These are phyloP conservation scores for Aelia acuminata DNA, from an alignment of 2,888 invertebrate genomes.

Conservation along the genomic window DNA sequence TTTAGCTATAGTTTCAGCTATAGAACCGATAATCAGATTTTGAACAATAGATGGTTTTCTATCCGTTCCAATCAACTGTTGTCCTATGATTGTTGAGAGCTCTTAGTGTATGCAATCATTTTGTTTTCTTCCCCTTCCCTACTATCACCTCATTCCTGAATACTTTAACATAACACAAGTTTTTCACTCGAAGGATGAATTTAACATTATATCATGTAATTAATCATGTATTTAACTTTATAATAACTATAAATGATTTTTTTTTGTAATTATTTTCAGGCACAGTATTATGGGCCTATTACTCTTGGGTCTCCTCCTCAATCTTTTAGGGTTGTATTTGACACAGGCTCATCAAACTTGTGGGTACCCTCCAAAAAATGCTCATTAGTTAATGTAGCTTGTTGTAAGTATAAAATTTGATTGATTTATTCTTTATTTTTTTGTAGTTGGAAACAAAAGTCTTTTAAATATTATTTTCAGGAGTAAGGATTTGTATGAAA, in stretches of 20 bases:
- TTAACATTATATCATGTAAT: too few relatives aligned
- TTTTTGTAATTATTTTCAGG: constrained; percentile 72
- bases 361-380: constrained; percentile 99
- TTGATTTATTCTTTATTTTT: neutral
- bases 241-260: neutral
- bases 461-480: neutral
- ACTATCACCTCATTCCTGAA: too few relatives aligned
- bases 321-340: constrained; percentile 94
- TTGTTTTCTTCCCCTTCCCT: too few relatives aligned
- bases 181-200: too few relatives aligned
- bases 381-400: constrained; percentile 94
- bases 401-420: constrained; percentile 77
- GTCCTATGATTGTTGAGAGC: too few relatives aligned
- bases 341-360: constrained; percentile 98
- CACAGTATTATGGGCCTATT: constrained; percentile 96
- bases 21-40: constrained; percentile 78
- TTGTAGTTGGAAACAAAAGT: neutral
- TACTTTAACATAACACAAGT: too few relatives aligned
- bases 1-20: constrained; percentile 86
- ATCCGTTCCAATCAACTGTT: neutral
- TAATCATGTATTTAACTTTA: neutral
- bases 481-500: too few relatives aligned
- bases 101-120: too few relatives aligned
- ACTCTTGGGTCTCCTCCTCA: constrained; percentile 93
- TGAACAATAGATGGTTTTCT: constrained; percentile 12